phyloP scores from a whole-genome alignment of 2,888 invertebrate genomes.

The Eristalis arbustorum region DNA sequence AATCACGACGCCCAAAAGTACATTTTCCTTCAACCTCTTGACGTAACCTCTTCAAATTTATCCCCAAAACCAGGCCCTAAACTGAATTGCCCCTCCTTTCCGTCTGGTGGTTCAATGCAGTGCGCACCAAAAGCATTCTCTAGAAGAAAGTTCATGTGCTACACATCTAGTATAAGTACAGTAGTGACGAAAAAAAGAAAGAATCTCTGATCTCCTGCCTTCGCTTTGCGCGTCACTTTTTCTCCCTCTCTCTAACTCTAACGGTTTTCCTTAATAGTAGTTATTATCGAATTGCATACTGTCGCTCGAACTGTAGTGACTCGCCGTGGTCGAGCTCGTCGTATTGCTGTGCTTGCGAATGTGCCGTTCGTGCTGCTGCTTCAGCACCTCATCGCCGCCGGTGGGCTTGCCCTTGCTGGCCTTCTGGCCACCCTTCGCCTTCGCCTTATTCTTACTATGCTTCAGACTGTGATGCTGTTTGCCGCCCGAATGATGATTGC shows the following conservation, averaged over 20 bases:
- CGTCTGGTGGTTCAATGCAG: conserved; percentile 1
- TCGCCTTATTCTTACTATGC: conserved; percentile 69
- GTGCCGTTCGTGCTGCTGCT: conserved; percentile 65
- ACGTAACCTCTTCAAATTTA: too few relatives aligned
- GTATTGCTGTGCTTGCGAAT: conserved; percentile 72
- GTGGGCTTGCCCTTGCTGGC: conserved; percentile 34
- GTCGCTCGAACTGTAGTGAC: conserved; percentile 78
- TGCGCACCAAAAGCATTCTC: not conserved
- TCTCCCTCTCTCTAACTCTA: conserved; percentile 7
- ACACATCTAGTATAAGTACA: conserved; percentile 9
- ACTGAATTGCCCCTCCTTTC: too few relatives aligned
- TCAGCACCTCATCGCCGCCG: conserved; percentile 56
- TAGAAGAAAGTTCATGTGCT: not conserved
- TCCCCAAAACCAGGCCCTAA: too few relatives aligned
- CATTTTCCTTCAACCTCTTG: too few relatives aligned
- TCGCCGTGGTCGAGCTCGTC: conserved; percentile 66
- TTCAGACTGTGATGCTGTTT: conserved; percentile 67
- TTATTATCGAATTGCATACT: conserved; percentile 78
- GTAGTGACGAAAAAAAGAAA: not conserved
- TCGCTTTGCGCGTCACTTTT: not conserved
- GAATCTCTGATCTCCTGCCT: not conserved
- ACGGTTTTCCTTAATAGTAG: conserved; percentile 59
- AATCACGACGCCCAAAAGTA: too few relatives aligned
- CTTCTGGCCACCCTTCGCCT: conserved; percentile 25
- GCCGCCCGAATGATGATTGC: conserved; percentile 66